Evolutionary conservation across 2,888 invertebrate genomes (phyloP), one percentile per base, ranked within the genome.

Genomic region (Perithous albicinctus): DNA sequence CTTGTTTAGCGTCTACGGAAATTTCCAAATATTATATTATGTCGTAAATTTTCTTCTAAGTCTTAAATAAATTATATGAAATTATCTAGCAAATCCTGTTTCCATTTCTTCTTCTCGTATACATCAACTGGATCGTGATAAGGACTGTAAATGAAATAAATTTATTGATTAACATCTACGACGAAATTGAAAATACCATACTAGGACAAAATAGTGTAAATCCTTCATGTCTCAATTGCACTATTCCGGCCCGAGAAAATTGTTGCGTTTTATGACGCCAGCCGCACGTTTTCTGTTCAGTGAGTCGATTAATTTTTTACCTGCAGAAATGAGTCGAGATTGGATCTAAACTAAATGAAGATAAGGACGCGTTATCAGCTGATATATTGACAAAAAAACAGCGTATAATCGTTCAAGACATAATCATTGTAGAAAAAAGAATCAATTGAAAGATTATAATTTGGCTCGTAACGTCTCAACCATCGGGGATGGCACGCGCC

Each of bases 71-170:
- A n/a, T n/a, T n/a, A n/a, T n/a, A n/a, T n/a, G n/a, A n/a, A n/a
- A n/a, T n/a, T n/a, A n/a, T n/a, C n/a, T n/a, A n/a, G n/a, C n/a
- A n/a, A n/a, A n/a, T n/a, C n/a, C n/a, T n/a, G n/a, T n/a, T n/a
- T n/a, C n/a, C n/a, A n/a, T n/a, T n/a, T n/a, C n/a, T n/a, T n/a
- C n/a, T n/a, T n/a, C n/a, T n/a, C 86, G 96, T 95, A 93, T 98
- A 97, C 82, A 95, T 95, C 85, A 98, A 93, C 92, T 94, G 94
- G 87, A 95, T 95, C 88, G 95, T 95, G 56, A 95, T 92, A 46
- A 93, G 90, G 8, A 93, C 89, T 95, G 95, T 35, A 93, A 83
- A 2, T 93, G 90, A 70, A 92, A 89, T 20, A 93, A 84, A n/a
- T 90, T 90, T 8, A 92, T 70, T 75, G 86, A 87, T 35, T 85